A percentile compares a stretch with the other conserved stretches of the same genome.
Evolutionary conservation across 2,888 invertebrate species (phyloP).

Genomic region (Mimas tiliae): DNA sequence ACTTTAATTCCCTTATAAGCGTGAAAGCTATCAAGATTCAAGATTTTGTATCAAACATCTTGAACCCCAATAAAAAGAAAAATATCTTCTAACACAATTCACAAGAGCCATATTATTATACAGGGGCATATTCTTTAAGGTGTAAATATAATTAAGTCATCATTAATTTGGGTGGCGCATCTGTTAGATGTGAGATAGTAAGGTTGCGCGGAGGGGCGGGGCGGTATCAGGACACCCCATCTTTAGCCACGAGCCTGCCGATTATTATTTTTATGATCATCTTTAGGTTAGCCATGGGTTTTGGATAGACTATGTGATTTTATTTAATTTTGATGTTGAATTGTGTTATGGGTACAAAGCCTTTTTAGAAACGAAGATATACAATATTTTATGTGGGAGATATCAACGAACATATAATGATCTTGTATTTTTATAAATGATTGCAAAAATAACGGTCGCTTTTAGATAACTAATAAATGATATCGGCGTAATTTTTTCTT

Average conservation of each 20-base stretch:
- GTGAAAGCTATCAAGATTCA: too few relatives aligned
- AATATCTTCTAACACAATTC: conserved; percentile 1
- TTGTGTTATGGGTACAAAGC: too few relatives aligned
- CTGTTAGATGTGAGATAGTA: conserved; percentile 40
- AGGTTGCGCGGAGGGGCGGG: conserved; percentile 25
- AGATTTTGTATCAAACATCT: not conserved
- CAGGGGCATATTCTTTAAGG: conserved; percentile 22
- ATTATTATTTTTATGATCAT: conserved; percentile 1
- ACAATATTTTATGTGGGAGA: too few relatives aligned
- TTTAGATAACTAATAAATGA: too few relatives aligned
- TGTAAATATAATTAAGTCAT: conserved; percentile 30
- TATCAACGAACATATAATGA: too few relatives aligned
- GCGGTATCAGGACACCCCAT: conserved; percentile 23
- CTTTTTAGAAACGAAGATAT: too few relatives aligned
- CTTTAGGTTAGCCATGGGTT: conserved; percentile 10
- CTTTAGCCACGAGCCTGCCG: not conserved
- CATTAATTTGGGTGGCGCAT: conserved; percentile 22
- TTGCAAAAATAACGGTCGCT: too few relatives aligned
- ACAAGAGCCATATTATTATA: conserved; percentile 3
- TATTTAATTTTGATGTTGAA: not conserved
- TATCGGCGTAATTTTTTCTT: too few relatives aligned
- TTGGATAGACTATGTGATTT: not conserved
- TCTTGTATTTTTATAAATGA: not conserved
- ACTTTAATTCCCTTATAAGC: not conserved
- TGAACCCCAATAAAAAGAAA: not conserved